Evolutionary conservation across 1,140 invertebrate species (phyloP).

Genomic region (Drosophila pachea): DNA sequence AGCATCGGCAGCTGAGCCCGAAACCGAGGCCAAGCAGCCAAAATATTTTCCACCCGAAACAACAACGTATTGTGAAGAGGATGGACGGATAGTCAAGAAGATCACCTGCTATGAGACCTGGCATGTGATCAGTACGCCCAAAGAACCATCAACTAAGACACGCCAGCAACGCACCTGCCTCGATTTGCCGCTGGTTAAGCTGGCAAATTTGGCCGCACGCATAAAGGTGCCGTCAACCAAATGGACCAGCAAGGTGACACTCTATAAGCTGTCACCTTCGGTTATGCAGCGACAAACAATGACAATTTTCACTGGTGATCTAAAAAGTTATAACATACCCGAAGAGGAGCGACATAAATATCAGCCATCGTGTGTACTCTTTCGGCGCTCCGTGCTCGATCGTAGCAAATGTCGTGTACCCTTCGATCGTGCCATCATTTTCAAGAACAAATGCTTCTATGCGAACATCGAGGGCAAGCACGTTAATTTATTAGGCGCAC

Average conservation of each 20-base stretch:
- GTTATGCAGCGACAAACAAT: conserved; percentile 53
- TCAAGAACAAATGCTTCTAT: conserved; percentile 77
- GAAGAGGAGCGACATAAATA: conserved; percentile 73
- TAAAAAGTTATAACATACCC: conserved; percentile 65
- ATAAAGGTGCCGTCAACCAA: conserved; percentile 58
- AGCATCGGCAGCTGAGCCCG: background rate
- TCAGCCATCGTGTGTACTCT: conserved; percentile 75
- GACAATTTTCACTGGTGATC: conserved; percentile 72
- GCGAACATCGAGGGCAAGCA: conserved; percentile 78
- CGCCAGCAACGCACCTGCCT: conserved; percentile 63
- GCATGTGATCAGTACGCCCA: conserved; percentile 71
- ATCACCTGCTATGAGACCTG: conserved; percentile 78
- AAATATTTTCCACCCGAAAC: conserved; percentile 70
- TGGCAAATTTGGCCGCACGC: conserved; percentile 63
- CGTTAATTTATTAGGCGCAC: conserved; percentile 71
- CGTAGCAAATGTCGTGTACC: conserved; percentile 60
- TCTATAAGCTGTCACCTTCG: conserved; percentile 66
- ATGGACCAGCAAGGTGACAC: conserved; percentile 74
- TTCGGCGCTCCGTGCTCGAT: conserved; percentile 58
- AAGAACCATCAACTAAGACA: conserved; percentile 25
- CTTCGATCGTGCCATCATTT: conserved; percentile 77
- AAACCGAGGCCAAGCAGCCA: conserved; percentile 16
- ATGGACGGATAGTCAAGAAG: conserved; percentile 76
- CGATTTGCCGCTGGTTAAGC: conserved; percentile 66
- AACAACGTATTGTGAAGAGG: conserved; percentile 66